Percentiles rank a stretch among this genome's conserved stretches.
These are phyloP conservation scores for Plusia festucae DNA, from an alignment of 2,888 invertebrate species.

Conservation along the genomic window DNA sequence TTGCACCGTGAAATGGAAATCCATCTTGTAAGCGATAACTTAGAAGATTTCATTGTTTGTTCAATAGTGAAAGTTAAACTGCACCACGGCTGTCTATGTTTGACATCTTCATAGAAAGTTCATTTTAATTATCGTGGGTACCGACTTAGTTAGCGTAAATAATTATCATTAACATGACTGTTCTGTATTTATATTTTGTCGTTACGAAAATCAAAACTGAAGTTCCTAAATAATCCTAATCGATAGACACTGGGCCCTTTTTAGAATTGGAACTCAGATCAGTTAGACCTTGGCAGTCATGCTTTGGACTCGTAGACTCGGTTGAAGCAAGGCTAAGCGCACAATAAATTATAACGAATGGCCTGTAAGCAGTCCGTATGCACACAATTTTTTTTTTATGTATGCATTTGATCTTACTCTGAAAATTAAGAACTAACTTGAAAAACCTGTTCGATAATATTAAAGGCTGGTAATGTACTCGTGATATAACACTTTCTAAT, in stretches of 20 bases:
- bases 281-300: not conserved
- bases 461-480: not conserved
- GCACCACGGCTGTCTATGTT: slow-evolving; percentile 47
- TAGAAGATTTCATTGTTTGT: slow-evolving; percentile 34
- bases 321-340: slow-evolving; percentile 13
- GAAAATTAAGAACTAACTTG: not conserved
- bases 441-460: not conserved
- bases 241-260: not conserved
- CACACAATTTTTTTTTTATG: not conserved
- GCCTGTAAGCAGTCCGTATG: not conserved
- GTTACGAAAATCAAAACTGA: not conserved
- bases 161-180: not conserved
- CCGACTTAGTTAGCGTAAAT: slow-evolving; percentile 3
- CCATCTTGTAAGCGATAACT: slow-evolving; percentile 21
- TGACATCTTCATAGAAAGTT: slow-evolving; percentile 59
- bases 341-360: slow-evolving; percentile 7
- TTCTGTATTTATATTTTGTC: not conserved
- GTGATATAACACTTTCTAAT: slow-evolving; percentile 33
- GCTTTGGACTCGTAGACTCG: not conserved
- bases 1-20: slow-evolving; percentile 25
- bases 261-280: not conserved
- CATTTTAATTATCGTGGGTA: slow-evolving; percentile 20
- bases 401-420: not conserved
- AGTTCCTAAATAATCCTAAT: not conserved
- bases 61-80: slow-evolving; percentile 60